Base-by-base conservation (phyloP, 1,140 invertebrate genomes). In the Heliconius hewitsoni region DNA sequence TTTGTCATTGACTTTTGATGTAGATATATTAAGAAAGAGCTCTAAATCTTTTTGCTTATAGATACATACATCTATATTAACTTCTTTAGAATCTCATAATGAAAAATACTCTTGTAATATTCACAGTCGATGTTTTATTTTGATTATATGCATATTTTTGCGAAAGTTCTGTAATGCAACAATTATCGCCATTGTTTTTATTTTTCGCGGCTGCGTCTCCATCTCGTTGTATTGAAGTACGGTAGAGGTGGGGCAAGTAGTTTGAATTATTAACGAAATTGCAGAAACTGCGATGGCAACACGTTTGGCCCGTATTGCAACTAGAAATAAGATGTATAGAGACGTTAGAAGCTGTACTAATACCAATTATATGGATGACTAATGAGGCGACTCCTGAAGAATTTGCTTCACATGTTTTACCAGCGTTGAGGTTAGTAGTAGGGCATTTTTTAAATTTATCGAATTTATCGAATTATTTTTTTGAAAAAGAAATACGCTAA, bases 271-370 rank as follows among this genome's bases (percentile, higher is more conserved):
- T 77, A 19, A 77, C 80, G 85, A 83, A 89, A 78, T 95, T 95
- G 60, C 95, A 99, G 98, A 99, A 99, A 98, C 95, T 99, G 23
- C 98, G 98, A 96, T 99, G 98, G 95, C 97, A 98, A 92, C 98
- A 98, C 90, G 97, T 99, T 39, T 98, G 98, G 97, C 98, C 98
- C 27, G 97, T 97, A 87, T 95, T 99, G 72, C 96, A 98, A 87
- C 95, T 96, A 74, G 98, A 99, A 93, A 96, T 99, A 90, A 96
- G 96, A 86, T 97, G 96, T 50, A 96, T 97, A 75, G 98, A 99
- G 88, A 97, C 98, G 19, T 95, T 99, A 73, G 97, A 98, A 1
- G 97, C 98, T 1, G 98, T 98, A 6, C 95, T 99, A 46, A 97
- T 98, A 86, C 98, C 98, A 0, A 96, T 99, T 76, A 95, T 99